Base-by-base conservation (phyloP, 2,113 vertebrate species). In the Canis aureus region DNA sequence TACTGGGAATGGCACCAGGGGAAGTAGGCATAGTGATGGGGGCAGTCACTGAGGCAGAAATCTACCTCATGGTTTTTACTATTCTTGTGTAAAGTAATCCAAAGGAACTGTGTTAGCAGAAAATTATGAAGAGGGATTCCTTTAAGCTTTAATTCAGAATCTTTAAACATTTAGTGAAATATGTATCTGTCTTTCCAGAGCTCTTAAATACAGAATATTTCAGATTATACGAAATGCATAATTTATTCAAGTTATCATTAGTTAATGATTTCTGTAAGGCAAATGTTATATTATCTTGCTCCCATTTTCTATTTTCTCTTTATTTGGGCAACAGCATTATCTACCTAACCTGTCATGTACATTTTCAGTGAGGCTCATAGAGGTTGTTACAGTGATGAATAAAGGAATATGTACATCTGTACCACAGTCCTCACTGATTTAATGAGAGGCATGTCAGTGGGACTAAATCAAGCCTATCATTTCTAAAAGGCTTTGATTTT, bases 401-500 rank as follows among this genome's bases (percentile, higher is more conserved):
- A 96, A 95, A 94, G 83, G 38, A 92, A 35, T 64, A 92, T 55
- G 79, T 80, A 84, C 83, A 69, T 96, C 96, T 96, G 95, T 96
- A 92, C 93, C 94, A 66, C 29, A 92, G 94, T 62, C 80, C 82
- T 97, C 10, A 0, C 80, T 87, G 95, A 95, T 88, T 96, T 92
- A 96, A 97, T 97, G 89, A 97, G 89, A 90, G 59, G 38, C 60
- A 76, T 78, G 85, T 64, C 80, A 59, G 22, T 80, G 91, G 67
- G 89, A 62, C 62, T 85, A 92, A 95, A 90, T 97, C 96, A 96
- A 95, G 69, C 86, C 83, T 81, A 95, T 96, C 93, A 87, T 94
- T 97, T 97, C 67, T 84, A 62, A 97, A 96, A 96, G 69, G 59
- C 92, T 97, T 98, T 97, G 95, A 98, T 96, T 97, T 95, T 95